Percentiles rank a stretch among this genome's conserved stretches.
Evolutionary conservation across 1,140 invertebrate species (phyloP).

Genomic region (silkworm (Bombyx mori)): ASM3026992v2 NC_085115.1:15429001-15429500

Average conservation of each 20-base stretch:
- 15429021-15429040: constrained; percentile 73
- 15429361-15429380: constrained; percentile 34
- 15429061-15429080: constrained; percentile 69
- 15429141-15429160: constrained; percentile 73
- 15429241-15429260: constrained; percentile 69
- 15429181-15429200: constrained; percentile 12
- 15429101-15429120: constrained; percentile 35
- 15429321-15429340: constrained; percentile 73
- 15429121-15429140: constrained; percentile 67
- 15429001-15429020: constrained; percentile 25
- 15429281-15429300: background rate
- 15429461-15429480: constrained; percentile 27
- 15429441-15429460: constrained; percentile 19
- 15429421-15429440: constrained; percentile 38
- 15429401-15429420: constrained; percentile 38
- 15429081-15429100: constrained; percentile 31
- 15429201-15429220: constrained; percentile 55
- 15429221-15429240: constrained; percentile 69
- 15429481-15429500: constrained; percentile 11
- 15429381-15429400: constrained; percentile 21
- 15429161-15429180: constrained; percentile 53
- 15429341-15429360: constrained; percentile 71
- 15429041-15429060: constrained; percentile 60
- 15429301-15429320: constrained; percentile 49
- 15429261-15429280: constrained; percentile 62